Evolutionary conservation across 2,113 vertebrate genomes (phyloP).

Genomic region (Larimichthys polyactis): DNA sequence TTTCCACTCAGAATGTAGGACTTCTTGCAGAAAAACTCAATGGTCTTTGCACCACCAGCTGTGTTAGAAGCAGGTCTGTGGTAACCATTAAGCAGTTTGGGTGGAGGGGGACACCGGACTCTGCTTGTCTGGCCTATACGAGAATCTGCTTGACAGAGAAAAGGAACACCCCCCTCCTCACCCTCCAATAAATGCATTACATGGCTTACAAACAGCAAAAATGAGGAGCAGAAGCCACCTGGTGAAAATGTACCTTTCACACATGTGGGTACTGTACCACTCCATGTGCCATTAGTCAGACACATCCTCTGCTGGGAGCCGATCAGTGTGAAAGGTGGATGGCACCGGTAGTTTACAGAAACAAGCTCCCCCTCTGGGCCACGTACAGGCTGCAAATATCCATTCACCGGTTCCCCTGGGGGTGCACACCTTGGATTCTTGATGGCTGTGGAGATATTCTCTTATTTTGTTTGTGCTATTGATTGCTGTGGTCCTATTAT

Average conservation of each 20-base stretch:
- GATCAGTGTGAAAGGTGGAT: slow-evolving; percentile 87
- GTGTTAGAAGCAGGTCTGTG: slow-evolving; percentile 74
- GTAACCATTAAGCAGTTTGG: slow-evolving; percentile 87
- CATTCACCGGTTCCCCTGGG: slow-evolving; percentile 85
- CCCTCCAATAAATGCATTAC: background rate
- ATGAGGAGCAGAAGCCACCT: background rate
- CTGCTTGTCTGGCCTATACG: slow-evolving; percentile 70
- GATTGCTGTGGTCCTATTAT: background rate
- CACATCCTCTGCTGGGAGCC: slow-evolving; percentile 89
- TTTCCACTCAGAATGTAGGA: slow-evolving; percentile 89
- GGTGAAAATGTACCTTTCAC: slow-evolving; percentile 85
- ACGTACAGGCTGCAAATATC: slow-evolving; percentile 85
- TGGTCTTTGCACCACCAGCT: slow-evolving; percentile 75
- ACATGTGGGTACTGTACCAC: slow-evolving; percentile 88
- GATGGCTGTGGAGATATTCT: slow-evolving; percentile 24
- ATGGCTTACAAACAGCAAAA: background rate
- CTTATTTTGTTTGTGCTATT: too few species aligned
- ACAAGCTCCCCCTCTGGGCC: slow-evolving; percentile 83
- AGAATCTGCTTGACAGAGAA: background rate
- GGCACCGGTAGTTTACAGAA: slow-evolving; percentile 87
- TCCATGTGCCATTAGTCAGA: slow-evolving; percentile 88
- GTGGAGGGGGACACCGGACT: slow-evolving; percentile 84
- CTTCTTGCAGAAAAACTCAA: slow-evolving; percentile 91
- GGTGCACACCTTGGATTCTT: slow-evolving; percentile 84
- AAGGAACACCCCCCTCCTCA: background rate